Evolutionary conservation across 2,797 vertebrate genomes (phyloP).

Genomic region (Bradypodion ventrale): DNA sequence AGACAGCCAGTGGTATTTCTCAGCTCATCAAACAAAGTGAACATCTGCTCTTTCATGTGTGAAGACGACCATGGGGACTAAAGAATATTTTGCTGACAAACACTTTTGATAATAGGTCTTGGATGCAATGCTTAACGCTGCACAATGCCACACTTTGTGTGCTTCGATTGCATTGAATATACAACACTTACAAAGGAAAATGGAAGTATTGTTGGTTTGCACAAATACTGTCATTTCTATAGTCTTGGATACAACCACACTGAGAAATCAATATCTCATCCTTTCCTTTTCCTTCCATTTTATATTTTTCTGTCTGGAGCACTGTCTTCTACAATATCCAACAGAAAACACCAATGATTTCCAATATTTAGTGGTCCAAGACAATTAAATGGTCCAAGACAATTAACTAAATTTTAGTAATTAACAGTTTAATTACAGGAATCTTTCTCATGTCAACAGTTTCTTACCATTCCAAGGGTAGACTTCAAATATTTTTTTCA

Average conservation of each 20-base stretch:
- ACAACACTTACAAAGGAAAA: slow-evolving; percentile 9
- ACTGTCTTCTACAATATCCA: background rate
- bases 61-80: slow-evolving; percentile 49
- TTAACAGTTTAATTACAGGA: background rate
- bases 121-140: slow-evolving; percentile 43
- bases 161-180: slow-evolving; percentile 18
- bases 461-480: background rate
- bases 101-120: slow-evolving; percentile 31
- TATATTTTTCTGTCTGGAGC: background rate
- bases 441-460: background rate
- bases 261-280: slow-evolving; percentile 11
- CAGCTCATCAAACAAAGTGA: slow-evolving; percentile 59
- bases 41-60: slow-evolving; percentile 62
- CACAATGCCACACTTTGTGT: slow-evolving; percentile 33
- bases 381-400: no score
- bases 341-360: background rate
- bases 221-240: slow-evolving; percentile 1
- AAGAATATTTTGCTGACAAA: slow-evolving; percentile 55
- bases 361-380: background rate
- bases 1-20: slow-evolving; percentile 37
- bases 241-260: background rate
- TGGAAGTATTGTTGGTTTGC: slow-evolving; percentile 4
- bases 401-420: background rate
- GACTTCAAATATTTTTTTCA: background rate
- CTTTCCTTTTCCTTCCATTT: background rate